Evolutionary conservation across 2,113 vertebrate genomes (phyloP).

Genomic region (Gymnarchus niloticus): DNA sequence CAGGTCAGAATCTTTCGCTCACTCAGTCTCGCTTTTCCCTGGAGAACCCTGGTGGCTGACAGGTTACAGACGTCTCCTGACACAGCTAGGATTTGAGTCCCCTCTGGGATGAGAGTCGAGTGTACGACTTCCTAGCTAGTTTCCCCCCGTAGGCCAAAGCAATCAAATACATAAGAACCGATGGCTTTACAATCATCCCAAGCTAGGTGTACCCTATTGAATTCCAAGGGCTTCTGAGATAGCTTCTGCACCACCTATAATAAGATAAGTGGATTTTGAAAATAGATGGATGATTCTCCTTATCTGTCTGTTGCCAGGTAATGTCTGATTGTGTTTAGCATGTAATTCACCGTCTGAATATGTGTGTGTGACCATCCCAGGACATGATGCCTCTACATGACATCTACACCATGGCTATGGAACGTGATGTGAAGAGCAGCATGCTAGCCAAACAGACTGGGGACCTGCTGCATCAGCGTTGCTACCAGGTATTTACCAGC

Average conservation of each 20-base stretch:
- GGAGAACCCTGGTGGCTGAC: no score
- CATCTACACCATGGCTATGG: slow-evolving; percentile 74
- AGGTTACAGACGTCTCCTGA: not conserved
- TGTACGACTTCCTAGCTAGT: not conserved
- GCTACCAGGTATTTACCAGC: slow-evolving; percentile 67
- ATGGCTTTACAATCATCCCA: not conserved
- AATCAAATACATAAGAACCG: not conserved
- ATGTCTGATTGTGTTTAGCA: not conserved
- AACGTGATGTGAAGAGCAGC: slow-evolving; percentile 74
- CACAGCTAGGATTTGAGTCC: not conserved
- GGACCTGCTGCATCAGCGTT: slow-evolving; percentile 71
- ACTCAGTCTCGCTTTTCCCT: not conserved
- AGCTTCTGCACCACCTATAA: not conserved
- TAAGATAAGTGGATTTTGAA: not conserved
- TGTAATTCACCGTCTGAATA: not conserved
- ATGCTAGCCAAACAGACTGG: slow-evolving; percentile 53
- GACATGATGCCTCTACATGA: slow-evolving; percentile 75
- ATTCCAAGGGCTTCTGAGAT: no score
- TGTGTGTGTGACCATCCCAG: slow-evolving; percentile 47
- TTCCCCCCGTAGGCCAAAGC: not conserved
- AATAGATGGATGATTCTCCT: not conserved
- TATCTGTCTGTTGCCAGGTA: not conserved
- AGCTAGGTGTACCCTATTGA: no score
- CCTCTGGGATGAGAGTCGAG: not conserved
- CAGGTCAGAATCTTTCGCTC: slow-evolving; percentile 63